phyloP scores from a whole-genome alignment of 2,888 invertebrate genomes.

The Smittia aterrima region DNA sequence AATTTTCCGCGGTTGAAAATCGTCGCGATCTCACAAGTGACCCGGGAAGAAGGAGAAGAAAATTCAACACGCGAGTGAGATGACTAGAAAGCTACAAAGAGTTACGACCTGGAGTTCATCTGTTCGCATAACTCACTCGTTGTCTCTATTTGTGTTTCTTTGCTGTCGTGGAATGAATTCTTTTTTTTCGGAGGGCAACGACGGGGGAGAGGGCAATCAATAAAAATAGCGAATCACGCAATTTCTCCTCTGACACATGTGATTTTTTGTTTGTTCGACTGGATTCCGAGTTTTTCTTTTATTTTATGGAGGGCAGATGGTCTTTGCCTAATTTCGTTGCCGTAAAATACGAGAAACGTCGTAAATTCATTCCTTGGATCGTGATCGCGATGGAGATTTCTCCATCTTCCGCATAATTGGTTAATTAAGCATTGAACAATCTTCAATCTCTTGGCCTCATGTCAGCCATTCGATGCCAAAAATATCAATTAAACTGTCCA shows the following conservation, averaged over 20 bases:
- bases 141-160: constrained; percentile 1
- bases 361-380: background rate
- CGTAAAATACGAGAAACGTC: background rate
- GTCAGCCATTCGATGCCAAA: constrained; percentile 23
- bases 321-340: constrained; percentile 5
- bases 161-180: constrained; percentile 24
- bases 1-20: background rate
- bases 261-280: constrained; percentile 23
- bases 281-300: constrained; percentile 16
- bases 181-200: background rate
- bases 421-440: constrained; percentile 9
- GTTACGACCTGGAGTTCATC: constrained; percentile 41
- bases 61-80: constrained; percentile 17
- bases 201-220: constrained; percentile 6
- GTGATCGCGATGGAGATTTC: background rate
- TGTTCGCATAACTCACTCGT: constrained; percentile 34
- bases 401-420: constrained; percentile 1
- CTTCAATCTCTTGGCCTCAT: background rate
- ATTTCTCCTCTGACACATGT: constrained; percentile 40
- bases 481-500: constrained; percentile 29
- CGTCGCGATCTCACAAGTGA: background rate
- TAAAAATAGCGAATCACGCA: constrained; percentile 41
- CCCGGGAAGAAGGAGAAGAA: background rate
- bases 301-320: constrained; percentile 24
- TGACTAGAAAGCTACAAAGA: constrained; percentile 14